These are phyloP conservation scores for Thripadectes ignobilis DNA, from an alignment of 2,797 vertebrate genomes.

Conservation along the genomic window DNA sequence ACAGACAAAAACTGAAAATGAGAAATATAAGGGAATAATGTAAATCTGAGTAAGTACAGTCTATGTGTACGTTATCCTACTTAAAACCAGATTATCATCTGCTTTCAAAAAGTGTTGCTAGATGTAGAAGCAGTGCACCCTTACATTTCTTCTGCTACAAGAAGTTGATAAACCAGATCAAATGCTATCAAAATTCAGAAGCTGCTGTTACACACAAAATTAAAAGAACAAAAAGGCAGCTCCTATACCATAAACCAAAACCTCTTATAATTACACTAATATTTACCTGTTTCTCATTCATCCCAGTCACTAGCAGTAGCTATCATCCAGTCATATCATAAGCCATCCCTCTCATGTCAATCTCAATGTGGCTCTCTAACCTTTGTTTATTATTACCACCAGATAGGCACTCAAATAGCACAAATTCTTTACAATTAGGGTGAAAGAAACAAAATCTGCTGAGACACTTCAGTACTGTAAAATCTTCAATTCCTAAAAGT, in stretches of 20 bases:
- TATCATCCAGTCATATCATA: background rate
- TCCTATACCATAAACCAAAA: background rate
- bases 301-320: background rate
- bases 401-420: background rate
- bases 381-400: background rate
- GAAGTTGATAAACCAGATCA: background rate
- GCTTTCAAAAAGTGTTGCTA: background rate
- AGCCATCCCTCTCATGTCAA: background rate
- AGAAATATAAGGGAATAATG: conserved; percentile 7
- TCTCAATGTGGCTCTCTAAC: background rate
- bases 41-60: background rate
- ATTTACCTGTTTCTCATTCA: background rate
- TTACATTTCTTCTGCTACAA: background rate
- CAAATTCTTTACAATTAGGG: background rate
- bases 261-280: background rate
- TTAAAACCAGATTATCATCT: background rate
- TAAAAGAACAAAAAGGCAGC: background rate
- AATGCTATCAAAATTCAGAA: background rate
- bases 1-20: conserved; percentile 10
- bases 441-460: background rate
- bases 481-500: background rate
- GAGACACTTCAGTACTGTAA: background rate
- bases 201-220: background rate
- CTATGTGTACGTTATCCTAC: background rate
- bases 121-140: background rate